Evolutionary conservation across 2,113 vertebrate genomes (phyloP), one percentile per base, ranked within the genome.

Genomic region (Oriolus oriolus): DNA sequence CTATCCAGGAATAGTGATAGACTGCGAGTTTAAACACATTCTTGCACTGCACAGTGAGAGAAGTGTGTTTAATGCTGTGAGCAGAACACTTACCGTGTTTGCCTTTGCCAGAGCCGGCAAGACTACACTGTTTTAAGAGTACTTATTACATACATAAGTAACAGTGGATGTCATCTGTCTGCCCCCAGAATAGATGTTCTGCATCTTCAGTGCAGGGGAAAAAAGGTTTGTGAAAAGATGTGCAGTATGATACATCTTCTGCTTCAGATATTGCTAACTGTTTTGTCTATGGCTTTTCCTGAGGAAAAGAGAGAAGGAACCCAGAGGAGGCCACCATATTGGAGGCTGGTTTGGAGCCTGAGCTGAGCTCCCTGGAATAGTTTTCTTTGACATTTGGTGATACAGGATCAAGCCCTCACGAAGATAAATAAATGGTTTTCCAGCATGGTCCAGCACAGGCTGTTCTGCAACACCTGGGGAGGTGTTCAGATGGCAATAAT

Each of bases 1-100:
- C 88, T 73, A 86, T 81, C 71, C 93, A 94, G 80, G 86, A 95
- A 89, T 83, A 93, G 85, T 88, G 90, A 95, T 92, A 93, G 88
- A 90, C 88, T 96, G 95, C 0, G 81, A 91, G 94, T 94, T 96
- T 96, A 95, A 96, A 88, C 91, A 87, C 80, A 81, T 77, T 73
- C 89, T 91, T 96, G 61, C 84, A 89, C 84, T 79, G 77, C 70
- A 61, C 60, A 65, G 80, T 1, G 3, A 93, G 63, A 79, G 74
- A 84, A 94, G 53, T 52, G 70, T 82, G 52, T 93, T 91, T 87
- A 94, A 53, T 92, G 56, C 65, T 69, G 66, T 27, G 82, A 97
- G 89, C 61, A 95, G 91, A 91, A 68, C 52, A 41, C 70, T 76
- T 92, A 84, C 57, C 65, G 10, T 75, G 81, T 68, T 92, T 93